Evolutionary conservation across 2,797 vertebrate genomes (phyloP), one percentile per base, ranked within the genome.

Genomic region (Chanos chanos): DNA sequence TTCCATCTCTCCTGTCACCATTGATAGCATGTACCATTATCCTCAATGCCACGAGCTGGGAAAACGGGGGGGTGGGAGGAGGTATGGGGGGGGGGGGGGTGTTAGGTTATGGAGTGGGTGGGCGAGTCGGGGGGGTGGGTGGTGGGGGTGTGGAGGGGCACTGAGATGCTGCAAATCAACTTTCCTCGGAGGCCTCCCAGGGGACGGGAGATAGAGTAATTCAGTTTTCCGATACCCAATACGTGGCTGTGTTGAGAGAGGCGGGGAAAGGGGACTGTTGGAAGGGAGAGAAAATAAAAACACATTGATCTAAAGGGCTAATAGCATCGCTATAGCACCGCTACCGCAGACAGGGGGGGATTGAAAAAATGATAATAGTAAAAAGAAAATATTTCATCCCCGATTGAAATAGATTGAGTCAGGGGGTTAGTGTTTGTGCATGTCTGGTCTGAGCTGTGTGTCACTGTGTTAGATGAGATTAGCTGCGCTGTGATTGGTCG

Each of bases 151-250:
- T 76, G 69, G 48, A 50, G 57, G 50, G 50, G 67, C 58, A 69
- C 68, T 68, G 68, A 43, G 59, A 49, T 33, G 73, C 64, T 68
- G 73, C 70, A 71, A 78, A 78, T 78, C 73, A 78, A 68, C 71
- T 70, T 72, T 78, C 72, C 71, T 53, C 62, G 58, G 37, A 66
- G 65, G 48, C 68, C 18, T 73, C 73, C 71, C 68, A 30, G 40
- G 70, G 64, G 68, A 74, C 27, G 56, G 27, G 40, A 72, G 76
- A 74, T 71, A 74, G 71, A 73, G 73, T 73, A 70, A 73, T 78
- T 75, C 66, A 18, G 59, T 62, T 65, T 72, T 64, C 62, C 58
- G 52, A 70, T 72, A 75, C 70, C 49, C 64, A 74, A 71, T 77
- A 75, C 36, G 70, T 44, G 37, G 67, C 54, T 36, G 55, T 66